phyloP scores from a whole-genome alignment of 2,113 vertebrate genomes.

The Notiomystis cincta region DNA sequence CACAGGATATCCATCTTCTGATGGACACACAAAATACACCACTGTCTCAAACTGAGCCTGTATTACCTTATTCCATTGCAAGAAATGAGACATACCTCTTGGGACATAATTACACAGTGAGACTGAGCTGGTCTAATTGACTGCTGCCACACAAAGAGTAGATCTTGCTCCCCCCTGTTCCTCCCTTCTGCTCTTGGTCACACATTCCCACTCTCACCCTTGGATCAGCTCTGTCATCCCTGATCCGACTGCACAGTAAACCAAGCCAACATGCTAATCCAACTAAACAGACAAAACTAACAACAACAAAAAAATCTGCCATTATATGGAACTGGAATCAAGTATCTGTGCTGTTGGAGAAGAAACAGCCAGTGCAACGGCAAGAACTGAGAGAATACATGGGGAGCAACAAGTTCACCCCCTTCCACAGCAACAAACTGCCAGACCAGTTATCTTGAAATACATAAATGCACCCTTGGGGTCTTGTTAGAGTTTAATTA shows the following conservation, averaged over 20 bases:
- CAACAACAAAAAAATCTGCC: background rate
- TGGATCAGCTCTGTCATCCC: background rate
- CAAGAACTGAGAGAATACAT: background rate
- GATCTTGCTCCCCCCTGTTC: background rate
- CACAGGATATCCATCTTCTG: background rate
- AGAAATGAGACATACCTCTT: background rate
- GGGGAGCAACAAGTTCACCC: background rate
- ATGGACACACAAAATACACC: background rate
- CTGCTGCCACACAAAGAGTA: background rate
- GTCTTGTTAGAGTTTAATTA: constrained; percentile 24
- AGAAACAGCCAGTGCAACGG: background rate
- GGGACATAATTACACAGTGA: background rate
- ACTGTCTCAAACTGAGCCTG: background rate
- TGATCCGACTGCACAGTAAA: background rate
- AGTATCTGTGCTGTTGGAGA: background rate
- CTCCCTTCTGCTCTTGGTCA: background rate
- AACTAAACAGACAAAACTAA: background rate
- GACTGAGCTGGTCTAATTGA: background rate
- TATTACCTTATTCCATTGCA: background rate
- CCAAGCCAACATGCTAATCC: background rate
- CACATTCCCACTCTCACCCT: background rate
- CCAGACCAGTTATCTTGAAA: background rate
- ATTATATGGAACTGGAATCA: background rate
- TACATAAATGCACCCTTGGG: background rate
- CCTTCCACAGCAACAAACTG: background rate